Percentiles rank a stretch among this genome's conserved stretches.
phyloP scores from a whole-genome alignment of 2,888 invertebrate species.

The Nomada hirtipes region DNA sequence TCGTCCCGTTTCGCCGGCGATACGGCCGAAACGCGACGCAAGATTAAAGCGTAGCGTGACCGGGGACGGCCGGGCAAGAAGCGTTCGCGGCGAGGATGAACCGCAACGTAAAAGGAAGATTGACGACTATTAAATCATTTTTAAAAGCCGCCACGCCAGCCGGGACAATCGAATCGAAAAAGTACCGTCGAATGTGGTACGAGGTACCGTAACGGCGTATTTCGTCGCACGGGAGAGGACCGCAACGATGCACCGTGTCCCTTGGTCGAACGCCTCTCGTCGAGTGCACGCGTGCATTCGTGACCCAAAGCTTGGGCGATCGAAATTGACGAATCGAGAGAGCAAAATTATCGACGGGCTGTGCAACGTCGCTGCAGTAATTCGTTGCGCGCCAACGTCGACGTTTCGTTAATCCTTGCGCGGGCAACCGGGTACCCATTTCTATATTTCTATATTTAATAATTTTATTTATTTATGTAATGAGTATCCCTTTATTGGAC shows the following conservation, averaged over 20 bases:
- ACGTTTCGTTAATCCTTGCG: no score
- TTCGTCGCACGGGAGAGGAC: constrained; percentile 35
- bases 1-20: constrained; percentile 23
- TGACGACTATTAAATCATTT: constrained; percentile 64
- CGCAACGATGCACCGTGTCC: constrained; percentile 10
- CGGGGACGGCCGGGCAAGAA: not conserved
- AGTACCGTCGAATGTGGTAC: constrained; percentile 66
- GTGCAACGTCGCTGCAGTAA: not conserved
- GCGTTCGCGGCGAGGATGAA: constrained; percentile 18
- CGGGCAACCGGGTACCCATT: no score
- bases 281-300: not conserved
- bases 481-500: no score
- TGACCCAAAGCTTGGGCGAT: not conserved
- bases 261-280: not conserved
- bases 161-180: constrained; percentile 47
- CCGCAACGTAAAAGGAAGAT: constrained; percentile 57
- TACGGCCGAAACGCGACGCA: constrained; percentile 16
- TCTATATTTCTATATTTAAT: no score
- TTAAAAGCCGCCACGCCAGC: constrained; percentile 37
- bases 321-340: constrained; percentile 11
- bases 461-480: no score
- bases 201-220: constrained; percentile 67
- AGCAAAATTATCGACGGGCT: not conserved
- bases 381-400: no score
- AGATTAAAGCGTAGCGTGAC: constrained; percentile 37